Evolutionary conservation across 1,140 invertebrate species (phyloP).

Genomic region (Pygmarrhopalites habei): DNA sequence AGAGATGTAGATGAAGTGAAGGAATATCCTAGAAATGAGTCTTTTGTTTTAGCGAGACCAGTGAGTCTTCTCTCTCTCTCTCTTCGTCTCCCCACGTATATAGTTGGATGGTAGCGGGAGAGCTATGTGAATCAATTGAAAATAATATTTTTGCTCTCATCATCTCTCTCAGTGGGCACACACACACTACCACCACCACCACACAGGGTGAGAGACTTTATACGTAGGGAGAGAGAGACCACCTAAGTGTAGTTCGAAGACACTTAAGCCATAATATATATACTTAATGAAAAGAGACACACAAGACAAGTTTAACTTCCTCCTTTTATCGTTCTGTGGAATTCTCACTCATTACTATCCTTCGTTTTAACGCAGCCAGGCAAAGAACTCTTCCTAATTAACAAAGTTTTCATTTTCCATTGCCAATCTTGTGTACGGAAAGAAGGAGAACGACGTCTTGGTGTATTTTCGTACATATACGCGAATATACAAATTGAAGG

Average conservation of each 20-base stretch:
- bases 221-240: background rate
- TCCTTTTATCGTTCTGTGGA: background rate
- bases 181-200: background rate
- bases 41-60: slow-evolving; percentile 9
- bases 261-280: background rate
- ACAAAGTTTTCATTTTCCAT: slow-evolving; percentile 16
- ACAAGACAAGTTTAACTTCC: slow-evolving; percentile 6
- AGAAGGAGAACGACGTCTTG: too few species aligned
- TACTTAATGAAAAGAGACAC: too few species aligned
- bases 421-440: background rate
- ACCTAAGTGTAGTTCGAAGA: slow-evolving; percentile 4
- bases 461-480: background rate
- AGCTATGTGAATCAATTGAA: slow-evolving; percentile 14
- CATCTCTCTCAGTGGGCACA: slow-evolving; percentile 1
- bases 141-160: slow-evolving; percentile 14
- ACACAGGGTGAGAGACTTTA: background rate
- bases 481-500: slow-evolving; percentile 10
- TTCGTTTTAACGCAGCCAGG: background rate
- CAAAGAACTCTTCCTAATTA: slow-evolving; percentile 17
- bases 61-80: too few species aligned
- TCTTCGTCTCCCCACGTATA: too few species aligned
- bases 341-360: background rate
- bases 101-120: too few species aligned
- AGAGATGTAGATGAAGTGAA: slow-evolving; percentile 7
- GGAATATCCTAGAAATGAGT: slow-evolving; percentile 4